Percentiles rank a stretch among this genome's conserved stretches.
phyloP scores from a whole-genome alignment of 2,113 vertebrate genomes.

The Pardalotus punctatus region DNA sequence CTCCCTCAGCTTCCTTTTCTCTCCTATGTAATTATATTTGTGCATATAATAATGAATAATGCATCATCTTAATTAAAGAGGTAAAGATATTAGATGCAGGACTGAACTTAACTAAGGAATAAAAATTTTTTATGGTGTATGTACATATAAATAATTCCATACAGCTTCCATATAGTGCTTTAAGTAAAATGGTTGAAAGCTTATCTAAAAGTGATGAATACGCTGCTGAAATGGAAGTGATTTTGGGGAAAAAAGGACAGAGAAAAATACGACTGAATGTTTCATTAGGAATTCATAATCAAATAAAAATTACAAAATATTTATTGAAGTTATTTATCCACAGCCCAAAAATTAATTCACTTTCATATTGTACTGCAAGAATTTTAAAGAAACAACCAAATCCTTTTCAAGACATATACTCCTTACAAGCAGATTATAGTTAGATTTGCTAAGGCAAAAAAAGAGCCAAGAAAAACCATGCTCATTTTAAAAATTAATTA shows the following conservation, averaged over 20 bases:
- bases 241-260: not conserved
- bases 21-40: not conserved
- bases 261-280: not conserved
- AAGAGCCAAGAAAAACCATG: not conserved
- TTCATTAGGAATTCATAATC: not conserved
- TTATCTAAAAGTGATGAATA: not conserved
- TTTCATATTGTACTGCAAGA: not conserved
- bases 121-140: not conserved
- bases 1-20: not conserved
- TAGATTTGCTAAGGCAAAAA: not conserved
- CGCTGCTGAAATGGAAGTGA: not conserved
- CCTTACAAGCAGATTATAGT: not conserved
- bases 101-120: not conserved
- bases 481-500: not conserved
- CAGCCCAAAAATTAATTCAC: not conserved
- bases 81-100: not conserved
- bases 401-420: not conserved
- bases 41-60: not conserved
- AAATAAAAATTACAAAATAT: not conserved
- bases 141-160: not conserved
- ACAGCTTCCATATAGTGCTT: not conserved
- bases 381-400: not conserved
- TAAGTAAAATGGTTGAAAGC: not conserved
- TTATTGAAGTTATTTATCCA: not conserved
- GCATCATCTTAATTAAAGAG: not conserved